Conservation (phyloP, 2,797 vertebrate species). For the Propithecus perrieri region DNA sequence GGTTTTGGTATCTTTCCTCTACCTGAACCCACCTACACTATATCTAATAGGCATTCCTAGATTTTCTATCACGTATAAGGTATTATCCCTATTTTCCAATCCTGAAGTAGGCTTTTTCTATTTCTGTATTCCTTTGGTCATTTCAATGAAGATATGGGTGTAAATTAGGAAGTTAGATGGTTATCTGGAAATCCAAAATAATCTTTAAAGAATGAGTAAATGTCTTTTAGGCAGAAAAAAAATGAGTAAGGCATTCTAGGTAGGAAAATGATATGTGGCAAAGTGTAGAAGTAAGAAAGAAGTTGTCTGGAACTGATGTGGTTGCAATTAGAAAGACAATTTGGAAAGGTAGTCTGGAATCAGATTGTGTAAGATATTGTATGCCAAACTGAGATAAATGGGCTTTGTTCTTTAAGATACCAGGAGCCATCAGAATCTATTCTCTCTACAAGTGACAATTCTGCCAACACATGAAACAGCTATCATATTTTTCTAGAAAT, state of each 20-base stretch:
- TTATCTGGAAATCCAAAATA: constrained; percentile 2
- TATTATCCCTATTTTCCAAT: neutral
- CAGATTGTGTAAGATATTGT: neutral
- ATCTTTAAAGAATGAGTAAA: neutral
- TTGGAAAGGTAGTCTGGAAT: constrained; percentile 9
- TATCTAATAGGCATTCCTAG: neutral
- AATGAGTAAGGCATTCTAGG: neutral
- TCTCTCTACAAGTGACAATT: neutral
- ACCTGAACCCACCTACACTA: neutral
- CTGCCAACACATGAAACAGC: neutral
- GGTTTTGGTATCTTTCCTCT: neutral
- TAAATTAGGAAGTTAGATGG: neutral
- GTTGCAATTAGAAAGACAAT: constrained; percentile 18
- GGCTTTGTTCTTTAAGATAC: constrained; percentile 6
- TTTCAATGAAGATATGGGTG: neutral
- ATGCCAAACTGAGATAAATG: neutral
- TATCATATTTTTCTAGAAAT: neutral
- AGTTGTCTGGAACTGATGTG: neutral
- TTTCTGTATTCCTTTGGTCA: neutral
- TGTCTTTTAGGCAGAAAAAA: neutral
- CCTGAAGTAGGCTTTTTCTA: neutral
- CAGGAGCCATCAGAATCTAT: neutral
- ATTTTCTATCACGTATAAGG: neutral
- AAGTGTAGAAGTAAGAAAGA: neutral
- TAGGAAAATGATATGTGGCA: neutral